Evolutionary conservation across 2,113 vertebrate species (phyloP).

Genomic region (Catagonus wagneri): DNA sequence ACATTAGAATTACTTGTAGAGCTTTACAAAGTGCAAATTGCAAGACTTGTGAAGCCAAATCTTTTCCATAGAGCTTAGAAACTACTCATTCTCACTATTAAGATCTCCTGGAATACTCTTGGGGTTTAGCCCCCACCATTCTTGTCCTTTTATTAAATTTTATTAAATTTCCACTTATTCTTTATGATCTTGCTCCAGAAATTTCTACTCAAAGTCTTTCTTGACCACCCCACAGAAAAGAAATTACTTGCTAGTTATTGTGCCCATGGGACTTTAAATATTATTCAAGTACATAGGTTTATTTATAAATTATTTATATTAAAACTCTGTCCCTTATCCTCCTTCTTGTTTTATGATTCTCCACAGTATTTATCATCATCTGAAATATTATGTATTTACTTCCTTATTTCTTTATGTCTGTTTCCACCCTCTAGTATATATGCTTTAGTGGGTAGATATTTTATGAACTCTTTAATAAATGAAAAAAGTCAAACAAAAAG

Average conservation of each 20-base stretch:
- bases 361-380: not conserved
- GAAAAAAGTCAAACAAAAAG: not conserved
- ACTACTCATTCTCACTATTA: not conserved
- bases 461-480: not conserved
- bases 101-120: not conserved
- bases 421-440: not conserved
- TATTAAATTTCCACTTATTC: not conserved
- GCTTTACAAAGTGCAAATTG: not conserved
- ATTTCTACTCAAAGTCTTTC: not conserved
- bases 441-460: not conserved
- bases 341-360: not conserved
- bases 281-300: not conserved
- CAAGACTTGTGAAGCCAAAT: not conserved
- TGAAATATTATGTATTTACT: not conserved
- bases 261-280: not conserved
- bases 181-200: not conserved
- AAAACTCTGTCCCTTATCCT: not conserved
- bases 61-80: not conserved
- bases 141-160: not conserved
- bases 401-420: not conserved
- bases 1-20: not conserved
- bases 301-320: conserved; percentile 37
- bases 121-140: not conserved
- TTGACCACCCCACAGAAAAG: not conserved
- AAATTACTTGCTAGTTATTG: not conserved